These are phyloP conservation scores for Tortrix viridana DNA, from an alignment of 2,888 invertebrate species.

Conservation along the genomic window DNA sequence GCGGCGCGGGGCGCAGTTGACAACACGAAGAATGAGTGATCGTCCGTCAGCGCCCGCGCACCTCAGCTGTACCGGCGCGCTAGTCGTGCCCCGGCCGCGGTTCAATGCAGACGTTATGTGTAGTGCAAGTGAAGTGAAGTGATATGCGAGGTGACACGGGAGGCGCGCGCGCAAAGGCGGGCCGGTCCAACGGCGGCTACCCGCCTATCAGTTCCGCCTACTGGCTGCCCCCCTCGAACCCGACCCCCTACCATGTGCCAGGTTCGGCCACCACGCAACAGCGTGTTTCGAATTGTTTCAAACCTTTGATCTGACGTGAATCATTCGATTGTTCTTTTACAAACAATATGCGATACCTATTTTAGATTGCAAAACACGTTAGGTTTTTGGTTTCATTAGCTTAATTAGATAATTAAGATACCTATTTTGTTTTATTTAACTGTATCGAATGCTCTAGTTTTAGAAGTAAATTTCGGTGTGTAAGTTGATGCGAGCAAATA, in stretches of 20 bases:
- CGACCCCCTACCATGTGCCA: slow-evolving; percentile 93
- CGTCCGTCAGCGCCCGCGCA: slow-evolving; percentile 78
- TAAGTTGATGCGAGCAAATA: no score
- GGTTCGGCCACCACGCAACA: slow-evolving; percentile 79
- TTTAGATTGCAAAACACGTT: slow-evolving; percentile 16
- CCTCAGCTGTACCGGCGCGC: slow-evolving; percentile 57
- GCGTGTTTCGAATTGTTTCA: slow-evolving; percentile 31
- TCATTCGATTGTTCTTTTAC: slow-evolving; percentile 38
- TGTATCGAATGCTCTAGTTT: no score
- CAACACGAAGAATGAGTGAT: slow-evolving; percentile 76
- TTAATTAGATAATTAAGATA: slow-evolving; percentile 1
- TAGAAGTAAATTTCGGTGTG: no score
- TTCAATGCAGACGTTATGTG: slow-evolving; percentile 77
- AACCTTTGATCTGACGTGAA: slow-evolving; percentile 36
- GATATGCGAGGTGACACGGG: slow-evolving; percentile 79
- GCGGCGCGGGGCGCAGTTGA: slow-evolving; percentile 49
- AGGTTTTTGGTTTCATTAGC: slow-evolving; percentile 7
- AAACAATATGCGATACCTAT: slow-evolving; percentile 32
- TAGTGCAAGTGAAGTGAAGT: slow-evolving; percentile 65
- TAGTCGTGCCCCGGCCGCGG: slow-evolving; percentile 76
- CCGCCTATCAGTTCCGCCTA: slow-evolving; percentile 93
- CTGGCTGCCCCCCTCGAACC: slow-evolving; percentile 92
- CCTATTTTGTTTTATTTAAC: not conserved
- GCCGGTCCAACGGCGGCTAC: slow-evolving; percentile 81
- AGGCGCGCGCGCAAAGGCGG: slow-evolving; percentile 71